phyloP scores from a whole-genome alignment of 1,140 invertebrate species.

The Sycophaga agraensis region DNA sequence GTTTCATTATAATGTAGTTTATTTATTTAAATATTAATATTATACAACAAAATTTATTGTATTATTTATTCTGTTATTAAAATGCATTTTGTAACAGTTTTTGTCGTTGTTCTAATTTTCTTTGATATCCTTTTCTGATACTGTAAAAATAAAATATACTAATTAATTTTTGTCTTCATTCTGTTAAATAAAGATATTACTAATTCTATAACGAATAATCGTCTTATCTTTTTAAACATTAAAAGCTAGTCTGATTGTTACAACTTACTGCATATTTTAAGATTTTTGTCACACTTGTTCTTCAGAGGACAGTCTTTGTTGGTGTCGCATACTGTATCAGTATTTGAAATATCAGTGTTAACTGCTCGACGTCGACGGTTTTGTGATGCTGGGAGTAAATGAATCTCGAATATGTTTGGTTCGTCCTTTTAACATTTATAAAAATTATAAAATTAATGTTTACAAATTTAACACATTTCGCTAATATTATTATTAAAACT shows the following conservation, averaged over 20 bases:
- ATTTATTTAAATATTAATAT: too few species aligned
- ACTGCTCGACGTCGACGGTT: slow-evolving; percentile 1
- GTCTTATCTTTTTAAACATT: too few species aligned
- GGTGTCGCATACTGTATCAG: neutral
- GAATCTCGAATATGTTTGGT: slow-evolving; percentile 13
- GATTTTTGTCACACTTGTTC: neutral
- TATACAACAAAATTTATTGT: too few species aligned
- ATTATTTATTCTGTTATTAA: too few species aligned
- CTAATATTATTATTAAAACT: neutral
- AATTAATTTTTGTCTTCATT: neutral
- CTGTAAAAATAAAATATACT: neutral
- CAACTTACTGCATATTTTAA: slow-evolving; percentile 12
- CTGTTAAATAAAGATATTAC: too few species aligned
- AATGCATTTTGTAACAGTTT: too few species aligned
- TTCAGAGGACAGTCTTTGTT: neutral
- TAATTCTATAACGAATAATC: too few species aligned
- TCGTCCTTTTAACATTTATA: neutral
- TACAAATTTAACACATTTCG: too few species aligned
- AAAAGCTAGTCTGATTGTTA: neutral
- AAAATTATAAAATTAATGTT: neutral
- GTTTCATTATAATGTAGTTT: too few species aligned
- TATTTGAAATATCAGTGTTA: neutral
- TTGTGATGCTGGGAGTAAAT: neutral
- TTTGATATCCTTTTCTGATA: too few species aligned
- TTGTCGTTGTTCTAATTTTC: too few species aligned